phyloP scores from a whole-genome alignment of 2,113 vertebrate species.

The Greenwoodochromis staneri region DNA sequence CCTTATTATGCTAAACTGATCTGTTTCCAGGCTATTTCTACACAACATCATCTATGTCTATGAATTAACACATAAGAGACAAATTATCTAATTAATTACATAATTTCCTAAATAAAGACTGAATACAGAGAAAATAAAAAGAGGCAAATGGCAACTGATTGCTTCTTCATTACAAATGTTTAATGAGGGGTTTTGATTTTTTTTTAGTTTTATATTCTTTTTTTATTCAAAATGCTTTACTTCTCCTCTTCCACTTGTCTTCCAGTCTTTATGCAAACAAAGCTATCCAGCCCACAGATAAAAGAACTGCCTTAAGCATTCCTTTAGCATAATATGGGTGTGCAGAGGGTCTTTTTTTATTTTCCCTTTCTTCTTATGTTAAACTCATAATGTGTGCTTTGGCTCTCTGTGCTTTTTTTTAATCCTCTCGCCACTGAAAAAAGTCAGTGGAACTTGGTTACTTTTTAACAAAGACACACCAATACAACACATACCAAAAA shows the following conservation, averaged over 20 bases:
- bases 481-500: constrained; percentile 17
- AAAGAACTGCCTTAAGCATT: background rate
- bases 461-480: constrained; percentile 19
- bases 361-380: background rate
- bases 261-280: background rate
- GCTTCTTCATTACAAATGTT: background rate
- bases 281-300: background rate
- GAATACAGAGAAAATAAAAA: background rate
- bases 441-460: background rate
- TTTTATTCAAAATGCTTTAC: background rate
- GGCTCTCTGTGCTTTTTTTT: background rate
- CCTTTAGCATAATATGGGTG: background rate
- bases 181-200: background rate
- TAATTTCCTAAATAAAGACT: background rate
- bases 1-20: background rate
- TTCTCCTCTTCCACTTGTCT: background rate
- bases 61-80: background rate
- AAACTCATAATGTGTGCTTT: background rate
- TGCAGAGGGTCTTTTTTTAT: background rate
- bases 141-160: background rate
- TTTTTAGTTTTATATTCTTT: background rate
- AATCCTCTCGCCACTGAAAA: background rate
- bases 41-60: background rate
- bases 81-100: background rate
- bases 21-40: background rate